A percentile compares a stretch with the other conserved stretches of the same genome.
Conservation (phyloP, 2,888 invertebrate species). For the Harmothoe impar region DNA sequence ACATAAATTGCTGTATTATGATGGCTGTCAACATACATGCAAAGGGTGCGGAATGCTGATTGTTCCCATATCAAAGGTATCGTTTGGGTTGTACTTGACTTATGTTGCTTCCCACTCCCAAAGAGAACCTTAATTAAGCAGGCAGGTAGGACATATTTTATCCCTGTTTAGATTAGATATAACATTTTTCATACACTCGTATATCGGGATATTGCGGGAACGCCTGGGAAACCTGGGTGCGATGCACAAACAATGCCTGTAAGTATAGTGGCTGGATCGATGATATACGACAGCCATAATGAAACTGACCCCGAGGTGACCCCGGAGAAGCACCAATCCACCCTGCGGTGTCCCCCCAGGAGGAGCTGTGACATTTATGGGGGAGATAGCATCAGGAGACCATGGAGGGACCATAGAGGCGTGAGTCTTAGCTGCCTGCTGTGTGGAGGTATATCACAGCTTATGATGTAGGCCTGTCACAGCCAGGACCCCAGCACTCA, state of each 20-base stretch:
- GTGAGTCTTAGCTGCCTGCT: neutral
- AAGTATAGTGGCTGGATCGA: neutral
- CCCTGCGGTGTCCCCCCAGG: neutral
- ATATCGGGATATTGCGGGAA: no score
- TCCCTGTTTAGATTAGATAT: no score
- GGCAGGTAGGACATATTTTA: no score
- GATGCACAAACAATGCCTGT: neutral
- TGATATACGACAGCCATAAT: neutral
- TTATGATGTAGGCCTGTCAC: neutral
- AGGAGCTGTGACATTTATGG: neutral
- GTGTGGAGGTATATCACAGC: neutral
- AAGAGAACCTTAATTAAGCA: no score
- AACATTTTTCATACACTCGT: no score
- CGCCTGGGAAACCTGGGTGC: no score
- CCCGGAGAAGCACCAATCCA: neutral
- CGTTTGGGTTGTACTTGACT: no score
- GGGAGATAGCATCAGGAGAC: neutral
- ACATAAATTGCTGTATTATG: no score
- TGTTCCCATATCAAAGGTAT: no score
- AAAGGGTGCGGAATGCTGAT: no score
- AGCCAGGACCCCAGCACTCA: neutral
- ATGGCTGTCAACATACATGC: no score
- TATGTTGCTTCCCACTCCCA: no score
- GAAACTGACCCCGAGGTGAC: neutral
- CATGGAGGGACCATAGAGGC: neutral